Base-by-base conservation (phyloP, 2,797 vertebrate species). In the Vireo griseus region DNA sequence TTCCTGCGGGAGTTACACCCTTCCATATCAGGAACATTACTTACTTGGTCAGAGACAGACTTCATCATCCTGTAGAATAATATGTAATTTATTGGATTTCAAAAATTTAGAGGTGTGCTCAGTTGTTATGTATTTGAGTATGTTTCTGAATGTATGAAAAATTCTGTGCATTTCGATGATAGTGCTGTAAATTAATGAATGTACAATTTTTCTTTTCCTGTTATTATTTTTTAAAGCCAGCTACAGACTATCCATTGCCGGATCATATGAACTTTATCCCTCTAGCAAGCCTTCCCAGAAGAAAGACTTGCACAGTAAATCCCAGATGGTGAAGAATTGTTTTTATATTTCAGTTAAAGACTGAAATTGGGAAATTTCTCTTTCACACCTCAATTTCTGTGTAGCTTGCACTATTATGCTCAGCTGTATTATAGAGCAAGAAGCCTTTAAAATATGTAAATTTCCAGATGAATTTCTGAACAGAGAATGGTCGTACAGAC, bases 391-490 rank as follows among this genome's bases (percentile, higher is more conserved):
- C 73, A 74, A 21, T 96, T 96, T 96, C 77, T 97, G 63, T 92
- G 54, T 95, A 94, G 94, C 84, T 96, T 93, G 86, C 58, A 92
- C 77, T 96, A 71, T 73, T 76, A 93, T 89, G 86, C 89, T 96
- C 68, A 72, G 95, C 84, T 95, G 93, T 92, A 94, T 93, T 83
- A 95, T 67, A 93, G 94, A 96, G 61, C 26, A 94, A 87, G 92
- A 92, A 82, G 78, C 58, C 82, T 93, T 92, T 94, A 96, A 80
- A 94, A 94, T 89, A 95, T 97, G 87, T 91, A 96, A 92, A 97
- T 94, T 92, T 95, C 63, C 73, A 78, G 90, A 94, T 95, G 84
- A 88, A 92, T 95, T 94, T 94, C 95, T 95, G 86, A 97, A 78
- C 71, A 91, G 44, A 94, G 51, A 83, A 93, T 92, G 86, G 83